Evolutionary conservation across 2,113 vertebrate species (phyloP).

Genomic region (Nannospalax galili): DNA sequence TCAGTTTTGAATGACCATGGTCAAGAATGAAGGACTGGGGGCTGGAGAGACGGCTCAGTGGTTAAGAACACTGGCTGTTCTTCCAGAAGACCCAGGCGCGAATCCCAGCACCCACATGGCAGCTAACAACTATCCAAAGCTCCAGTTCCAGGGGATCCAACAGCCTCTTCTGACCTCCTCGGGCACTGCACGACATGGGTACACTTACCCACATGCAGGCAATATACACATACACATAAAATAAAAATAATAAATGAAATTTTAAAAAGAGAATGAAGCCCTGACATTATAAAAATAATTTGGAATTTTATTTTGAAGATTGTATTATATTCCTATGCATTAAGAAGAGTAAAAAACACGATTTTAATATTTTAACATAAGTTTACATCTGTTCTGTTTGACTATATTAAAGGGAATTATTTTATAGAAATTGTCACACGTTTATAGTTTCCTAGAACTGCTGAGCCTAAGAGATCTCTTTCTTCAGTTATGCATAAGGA

Average conservation of each 20-base stretch:
- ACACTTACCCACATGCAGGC: no score
- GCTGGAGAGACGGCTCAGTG: no score
- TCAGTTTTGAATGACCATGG: neutral
- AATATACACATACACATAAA: no score
- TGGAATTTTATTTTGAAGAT: neutral
- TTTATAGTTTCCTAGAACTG: slow-evolving; percentile 72
- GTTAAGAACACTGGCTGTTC: no score
- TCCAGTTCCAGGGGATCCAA: no score
- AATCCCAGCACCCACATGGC: no score
- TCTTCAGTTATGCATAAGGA: slow-evolving; percentile 63
- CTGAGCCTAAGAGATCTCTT: slow-evolving; percentile 55
- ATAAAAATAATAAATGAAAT: no score
- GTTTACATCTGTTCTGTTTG: slow-evolving; percentile 8
- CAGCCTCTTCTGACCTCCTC: no score
- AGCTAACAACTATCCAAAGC: no score
- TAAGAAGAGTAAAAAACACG: neutral
- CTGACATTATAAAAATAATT: neutral
- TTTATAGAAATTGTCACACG: slow-evolving; percentile 68
- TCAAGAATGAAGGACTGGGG: neutral
- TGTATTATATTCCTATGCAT: neutral
- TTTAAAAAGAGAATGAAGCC: no score
- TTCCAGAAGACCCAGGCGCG: no score
- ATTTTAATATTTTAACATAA: slow-evolving; percentile 6
- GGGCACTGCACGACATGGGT: no score
- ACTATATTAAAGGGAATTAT: slow-evolving; percentile 62